Base-by-base conservation (phyloP, 2,888 invertebrate species). In the Podotricha telesiphe region DNA sequence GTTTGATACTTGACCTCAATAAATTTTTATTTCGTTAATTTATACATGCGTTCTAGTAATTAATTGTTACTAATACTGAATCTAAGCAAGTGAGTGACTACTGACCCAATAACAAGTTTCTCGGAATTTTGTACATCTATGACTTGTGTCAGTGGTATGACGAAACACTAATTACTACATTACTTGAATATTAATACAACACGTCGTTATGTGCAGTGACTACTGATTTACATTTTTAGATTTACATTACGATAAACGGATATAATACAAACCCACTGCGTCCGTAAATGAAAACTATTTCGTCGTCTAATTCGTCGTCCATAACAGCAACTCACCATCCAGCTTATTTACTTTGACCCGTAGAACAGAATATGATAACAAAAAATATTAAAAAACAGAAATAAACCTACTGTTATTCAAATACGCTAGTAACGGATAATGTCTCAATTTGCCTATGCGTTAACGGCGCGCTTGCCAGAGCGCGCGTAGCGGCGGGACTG, bases 211-310 rank as follows among this genome's bases (percentile, higher is more conserved):
- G 71, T 73, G 68, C 66, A 68, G 8, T 20, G 61, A 28, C 72
- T 71, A 73, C 48, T 64, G 22, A 65, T 47, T 64, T n/a, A 47
- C 8, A 48, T 61, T 73, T 55, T 11, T 58, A 63, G 53, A 73
- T 51, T 68, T 45, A 55, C 48, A 61, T 65, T 65, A 64, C 73
- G 20, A 64, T 56, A 64, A 68, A 59, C 56, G 64, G 79, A 78
- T 69, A 74, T 67, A 75, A 87, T 91, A 91, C 89, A 82, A 91
- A 91, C 91, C 89, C 88, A 75, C 79, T 86, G 81, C 84, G 82
- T 87, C 87, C 88, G 79, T 87, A 80, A 76, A 85, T 82, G 81
- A 83, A 84, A 87, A 84, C 87, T 80, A 85, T 82, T 82, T 88
- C 89, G 76, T 89, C 88, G 67, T 84, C 89, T 87, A 89, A 84